These are phyloP conservation scores for Dryas iulia DNA, from an alignment of 1,140 invertebrate genomes.

Conservation along the genomic window DNA sequence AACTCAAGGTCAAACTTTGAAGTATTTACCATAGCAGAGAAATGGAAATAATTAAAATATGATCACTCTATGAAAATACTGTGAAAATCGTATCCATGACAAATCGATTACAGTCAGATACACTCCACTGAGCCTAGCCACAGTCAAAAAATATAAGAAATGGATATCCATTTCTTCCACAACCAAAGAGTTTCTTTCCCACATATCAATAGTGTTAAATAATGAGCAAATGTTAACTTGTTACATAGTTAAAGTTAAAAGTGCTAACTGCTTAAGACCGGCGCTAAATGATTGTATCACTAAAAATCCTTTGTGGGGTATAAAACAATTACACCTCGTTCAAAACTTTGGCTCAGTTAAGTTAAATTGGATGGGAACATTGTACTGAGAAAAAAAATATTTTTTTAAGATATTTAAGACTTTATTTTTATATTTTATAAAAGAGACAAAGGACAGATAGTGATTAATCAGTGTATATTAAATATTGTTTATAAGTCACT, in stretches of 20 bases:
- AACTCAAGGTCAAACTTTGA: no score
- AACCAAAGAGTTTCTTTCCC: background rate
- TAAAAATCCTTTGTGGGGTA: slow-evolving; percentile 5
- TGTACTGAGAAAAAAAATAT: background rate
- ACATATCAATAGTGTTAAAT: slow-evolving; percentile 3
- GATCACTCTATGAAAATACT: no score
- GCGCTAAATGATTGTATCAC: slow-evolving; percentile 12
- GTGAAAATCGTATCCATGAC: no score
- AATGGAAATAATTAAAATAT: no score
- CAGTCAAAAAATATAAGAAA: no score
- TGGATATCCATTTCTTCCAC: background rate
- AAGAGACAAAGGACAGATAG: no score
- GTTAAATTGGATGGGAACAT: background rate
- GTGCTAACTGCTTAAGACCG: slow-evolving; percentile 27
- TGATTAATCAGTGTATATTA: no score
- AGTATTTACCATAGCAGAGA: no score
- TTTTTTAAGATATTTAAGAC: background rate
- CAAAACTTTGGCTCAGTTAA: background rate
- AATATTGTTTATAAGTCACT: no score
- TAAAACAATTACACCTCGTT: slow-evolving; percentile 32
- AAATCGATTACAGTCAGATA: no score
- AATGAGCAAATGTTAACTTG: background rate
- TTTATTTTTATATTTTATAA: no score
- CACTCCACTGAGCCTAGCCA: no score
- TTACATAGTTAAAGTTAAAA: slow-evolving; percentile 19